Evolutionary conservation across 2,113 vertebrate genomes (phyloP).

Genomic region (Chelonoidis abingdonii): DNA sequence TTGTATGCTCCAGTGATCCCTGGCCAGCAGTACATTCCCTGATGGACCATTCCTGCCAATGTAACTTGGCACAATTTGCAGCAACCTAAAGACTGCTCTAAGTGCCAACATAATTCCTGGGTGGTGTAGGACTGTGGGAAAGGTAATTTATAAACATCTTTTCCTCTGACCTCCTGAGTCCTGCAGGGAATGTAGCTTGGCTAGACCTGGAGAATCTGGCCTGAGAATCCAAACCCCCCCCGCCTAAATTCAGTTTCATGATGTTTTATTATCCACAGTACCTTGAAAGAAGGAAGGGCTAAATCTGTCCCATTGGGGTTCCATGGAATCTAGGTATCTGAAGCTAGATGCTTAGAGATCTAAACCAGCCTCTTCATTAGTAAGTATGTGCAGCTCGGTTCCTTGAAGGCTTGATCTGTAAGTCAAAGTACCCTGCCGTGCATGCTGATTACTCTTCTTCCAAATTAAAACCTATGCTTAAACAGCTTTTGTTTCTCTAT

Average conservation of each 20-base stretch:
- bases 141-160: background rate
- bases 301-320: background rate
- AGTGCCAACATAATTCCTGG: background rate
- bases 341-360: background rate
- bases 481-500: no score
- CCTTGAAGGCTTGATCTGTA: background rate
- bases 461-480: no score
- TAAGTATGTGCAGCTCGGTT: background rate
- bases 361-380: background rate
- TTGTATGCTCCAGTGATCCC: background rate
- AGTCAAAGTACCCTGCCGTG: background rate
- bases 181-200: background rate
- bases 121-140: background rate
- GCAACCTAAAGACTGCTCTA: background rate
- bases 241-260: background rate
- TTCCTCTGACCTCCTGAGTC: background rate
- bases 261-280: background rate
- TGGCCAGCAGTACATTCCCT: background rate
- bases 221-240: background rate
- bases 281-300: background rate
- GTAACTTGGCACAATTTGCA: background rate
- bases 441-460: no score
- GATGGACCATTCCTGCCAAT: background rate
- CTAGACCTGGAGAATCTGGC: background rate
- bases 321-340: background rate